Evolutionary conservation across 1,140 invertebrate species (phyloP).

Genomic region (Paralvinella palmiformis): DNA sequence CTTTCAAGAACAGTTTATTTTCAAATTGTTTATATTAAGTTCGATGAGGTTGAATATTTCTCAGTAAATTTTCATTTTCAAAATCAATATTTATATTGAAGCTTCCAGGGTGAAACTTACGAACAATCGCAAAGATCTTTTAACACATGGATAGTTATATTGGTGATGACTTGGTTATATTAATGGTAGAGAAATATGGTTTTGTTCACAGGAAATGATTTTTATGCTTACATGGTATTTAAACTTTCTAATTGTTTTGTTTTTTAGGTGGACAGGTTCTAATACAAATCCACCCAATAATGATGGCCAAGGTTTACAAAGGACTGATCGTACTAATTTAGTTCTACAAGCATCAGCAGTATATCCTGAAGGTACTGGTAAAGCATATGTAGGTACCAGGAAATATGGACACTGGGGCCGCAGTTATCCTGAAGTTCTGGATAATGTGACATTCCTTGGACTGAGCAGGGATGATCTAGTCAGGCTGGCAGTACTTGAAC

Average conservation of each 20-base stretch:
- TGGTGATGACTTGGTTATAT: too few relatives aligned
- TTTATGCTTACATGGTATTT: not conserved
- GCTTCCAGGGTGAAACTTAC: too few relatives aligned
- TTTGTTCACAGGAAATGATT: too few relatives aligned
- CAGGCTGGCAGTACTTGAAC: conserved; percentile 34
- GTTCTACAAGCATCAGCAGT: conserved; percentile 33
- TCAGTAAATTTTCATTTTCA: too few relatives aligned
- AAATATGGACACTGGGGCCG: conserved; percentile 41
- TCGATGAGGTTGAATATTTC: too few relatives aligned
- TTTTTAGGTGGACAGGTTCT: conserved; percentile 46
- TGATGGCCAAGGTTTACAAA: conserved; percentile 44
- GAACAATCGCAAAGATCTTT: too few relatives aligned
- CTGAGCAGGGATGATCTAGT: conserved; percentile 27
- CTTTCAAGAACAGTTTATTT: too few relatives aligned
- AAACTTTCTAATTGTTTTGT: not conserved
- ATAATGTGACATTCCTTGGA: conserved; percentile 34
- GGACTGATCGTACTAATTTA: conserved; percentile 45
- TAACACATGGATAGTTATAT: too few relatives aligned
- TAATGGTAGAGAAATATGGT: too few relatives aligned
- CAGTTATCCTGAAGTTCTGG: conserved; percentile 35
- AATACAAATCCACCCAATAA: conserved; percentile 43
- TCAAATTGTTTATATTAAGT: too few relatives aligned
- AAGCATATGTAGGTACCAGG: conserved; percentile 20
- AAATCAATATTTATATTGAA: too few relatives aligned
- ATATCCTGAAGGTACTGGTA: conserved; percentile 35